Base-by-base conservation (phyloP, 1,140 invertebrate species). In the Drosophila serrata region DNA sequence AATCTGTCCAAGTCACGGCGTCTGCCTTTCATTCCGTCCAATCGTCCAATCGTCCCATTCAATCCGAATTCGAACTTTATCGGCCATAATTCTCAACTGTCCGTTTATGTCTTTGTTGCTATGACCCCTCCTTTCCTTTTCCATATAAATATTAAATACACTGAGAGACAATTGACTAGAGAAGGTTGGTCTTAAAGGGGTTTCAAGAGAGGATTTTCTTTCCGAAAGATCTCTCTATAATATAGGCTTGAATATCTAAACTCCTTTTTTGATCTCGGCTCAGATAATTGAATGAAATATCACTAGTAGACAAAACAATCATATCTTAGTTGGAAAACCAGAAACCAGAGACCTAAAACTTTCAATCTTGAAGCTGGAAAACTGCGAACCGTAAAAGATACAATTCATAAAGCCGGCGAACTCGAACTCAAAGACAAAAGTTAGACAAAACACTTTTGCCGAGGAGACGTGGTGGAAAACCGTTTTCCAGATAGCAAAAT, bases 401-500 rank as follows among this genome's bases (percentile, higher is more conserved):
- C 84, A 88, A 88, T 88, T 88, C 84, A 90, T 88, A 87, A 87
- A 64, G 84, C 70, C 53, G 77, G 81, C 46, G 15, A 37, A 40
- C 43, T 65, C 67, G 61, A 33, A 33, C 46, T 55, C 35, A 68
- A 69, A 80, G 81, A 67, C 81, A 58, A 75, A 75, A 82, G 81
- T 84, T 84, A 55, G 77, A 85, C 82, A 85, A 76, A 84, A 70
- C 76, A 88, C 75, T 87, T 79, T 77, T 42, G n/a, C 39, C 70
- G 62, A 76, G 68, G 33, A 40, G 58, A 63, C 40, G 40, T 49
- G 62, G 65, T 42, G 55, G 61, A 49, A 65, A 55, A 57, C 12
- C 84, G 80, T 78, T 85, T 86, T 74, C 65, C 76, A 88, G 84
- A 88, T 80, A 88, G 68, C 84, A 76, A 81, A 87, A 88, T 82